phyloP scores from a whole-genome alignment of 2,888 invertebrate species.

The Melanophora roralis region DNA sequence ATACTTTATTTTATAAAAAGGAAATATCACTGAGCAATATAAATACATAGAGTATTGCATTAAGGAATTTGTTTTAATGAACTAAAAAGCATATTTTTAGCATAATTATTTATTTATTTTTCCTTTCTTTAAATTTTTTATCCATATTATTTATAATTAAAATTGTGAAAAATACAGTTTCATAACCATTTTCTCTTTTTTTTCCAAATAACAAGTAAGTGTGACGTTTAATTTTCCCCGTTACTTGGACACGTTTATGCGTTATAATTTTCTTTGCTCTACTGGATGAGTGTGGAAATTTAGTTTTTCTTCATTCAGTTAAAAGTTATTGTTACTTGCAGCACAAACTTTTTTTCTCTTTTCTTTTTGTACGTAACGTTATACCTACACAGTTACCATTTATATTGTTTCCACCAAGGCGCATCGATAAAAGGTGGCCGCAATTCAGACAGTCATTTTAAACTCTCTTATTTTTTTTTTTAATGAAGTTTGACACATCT shows the following conservation, averaged over 20 bases:
- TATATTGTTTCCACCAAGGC: too few species aligned
- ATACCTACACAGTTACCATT: constrained; percentile 42
- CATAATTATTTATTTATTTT: neutral
- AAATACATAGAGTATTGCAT: constrained; percentile 9
- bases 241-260: constrained; percentile 39
- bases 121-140: neutral
- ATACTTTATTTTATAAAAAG: constrained; percentile 5
- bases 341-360: constrained; percentile 45
- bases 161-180: constrained; percentile 28
- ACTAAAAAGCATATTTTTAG: neutral
- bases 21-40: constrained; percentile 38
- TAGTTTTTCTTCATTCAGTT: constrained; percentile 39
- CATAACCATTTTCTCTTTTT: constrained; percentile 40
- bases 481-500: too few species aligned
- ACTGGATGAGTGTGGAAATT: constrained; percentile 29
- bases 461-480: too few species aligned
- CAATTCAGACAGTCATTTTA: too few species aligned
- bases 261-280: constrained; percentile 54
- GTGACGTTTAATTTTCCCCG: constrained; percentile 12
- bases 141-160: neutral
- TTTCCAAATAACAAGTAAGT: neutral
- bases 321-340: constrained; percentile 54
- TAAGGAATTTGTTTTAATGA: too few species aligned
- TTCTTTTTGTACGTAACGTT: constrained; percentile 19
- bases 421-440: too few species aligned